Base-by-base conservation (phyloP, 2,797 vertebrate genomes). In the Karalla daura region DNA sequence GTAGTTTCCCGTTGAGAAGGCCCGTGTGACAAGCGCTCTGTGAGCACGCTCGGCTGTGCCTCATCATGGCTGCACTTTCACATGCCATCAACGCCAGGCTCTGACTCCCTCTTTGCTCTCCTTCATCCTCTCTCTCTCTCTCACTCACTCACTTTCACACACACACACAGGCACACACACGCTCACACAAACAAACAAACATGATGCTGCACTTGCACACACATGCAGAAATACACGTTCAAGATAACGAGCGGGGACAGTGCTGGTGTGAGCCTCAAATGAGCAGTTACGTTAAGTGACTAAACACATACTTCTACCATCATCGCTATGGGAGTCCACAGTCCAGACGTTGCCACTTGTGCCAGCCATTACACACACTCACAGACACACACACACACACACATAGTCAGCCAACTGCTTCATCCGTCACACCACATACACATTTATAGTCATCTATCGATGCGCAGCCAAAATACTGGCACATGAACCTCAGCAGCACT, bases 271-370 rank as follows among this genome's bases (percentile, higher is more conserved):
- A 90, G 86, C 77, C 56, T 63, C 89, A 93, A 94, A 94, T 93
- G 88, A 93, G 91, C 90, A 86, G 91, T 89, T 94, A 81, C 81
- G 82, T 88, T 94, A 93, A 94, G 91, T 93, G 92, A 93, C 87
- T 94, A 94, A 94, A 93, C 91, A 94, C 88, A 91, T 85, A 90
- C 86, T 89, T 86, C 76, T 83, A 80, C 80, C 78, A 84, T 91
- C 87, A 79, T 85, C 89, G 88, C 91, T 52, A 84, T 84, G 80
- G 91, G 88, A 87, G 81, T 80, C 89, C 76, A 72, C 63, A 70
- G 75, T 88, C 84, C 81, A 93, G 74, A 89, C 86, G 24, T 76
- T 71, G 63, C 55, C 59, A 60, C 70, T 85, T 68, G 74, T 81
- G 74, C 77, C 84, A 90, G 69, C 66, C 74, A 63, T 50, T 61